Evolutionary conservation across 2,113 vertebrate species (phyloP).

Genomic region (Nycticryphes semicollaris): DNA sequence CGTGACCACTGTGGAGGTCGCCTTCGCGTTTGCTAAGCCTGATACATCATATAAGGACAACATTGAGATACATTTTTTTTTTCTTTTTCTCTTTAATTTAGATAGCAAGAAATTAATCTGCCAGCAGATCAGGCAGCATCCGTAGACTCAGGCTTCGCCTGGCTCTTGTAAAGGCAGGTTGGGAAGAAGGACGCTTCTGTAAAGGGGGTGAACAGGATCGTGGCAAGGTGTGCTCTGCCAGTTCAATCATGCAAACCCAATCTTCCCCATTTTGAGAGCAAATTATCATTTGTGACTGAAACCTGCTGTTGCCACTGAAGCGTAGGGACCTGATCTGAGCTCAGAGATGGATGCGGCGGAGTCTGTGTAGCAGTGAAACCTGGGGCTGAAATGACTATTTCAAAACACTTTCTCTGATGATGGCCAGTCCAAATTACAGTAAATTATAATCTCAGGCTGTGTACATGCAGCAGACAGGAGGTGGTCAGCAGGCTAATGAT

Average conservation of each 20-base stretch:
- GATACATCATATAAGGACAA: neutral
- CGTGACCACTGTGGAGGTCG: neutral
- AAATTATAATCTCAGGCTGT: neutral
- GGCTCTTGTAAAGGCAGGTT: neutral
- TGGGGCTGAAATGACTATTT: neutral
- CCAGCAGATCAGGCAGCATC: neutral
- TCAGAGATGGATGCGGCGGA: neutral
- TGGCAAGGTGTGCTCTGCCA: neutral
- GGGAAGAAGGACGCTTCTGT: neutral
- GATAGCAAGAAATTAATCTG: neutral
- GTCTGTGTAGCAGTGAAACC: neutral
- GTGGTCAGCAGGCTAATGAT: neutral
- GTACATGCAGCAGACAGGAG: accelerated
- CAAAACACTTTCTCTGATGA: neutral
- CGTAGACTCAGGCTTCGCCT: neutral
- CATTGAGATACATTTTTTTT: neutral
- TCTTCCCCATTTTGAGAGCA: neutral
- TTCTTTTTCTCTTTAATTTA: neutral
- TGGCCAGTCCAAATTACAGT: neutral
- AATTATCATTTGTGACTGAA: neutral
- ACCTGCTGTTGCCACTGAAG: neutral
- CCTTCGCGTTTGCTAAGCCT: neutral
- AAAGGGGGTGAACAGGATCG: accelerated
- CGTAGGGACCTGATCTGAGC: neutral
- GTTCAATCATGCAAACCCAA: neutral